A percentile compares a stretch with the other conserved stretches of the same genome.
phyloP scores from a whole-genome alignment of 30 jellyfish, hydroid and myxozoan species.

The Aurelia coerulea region DNA sequence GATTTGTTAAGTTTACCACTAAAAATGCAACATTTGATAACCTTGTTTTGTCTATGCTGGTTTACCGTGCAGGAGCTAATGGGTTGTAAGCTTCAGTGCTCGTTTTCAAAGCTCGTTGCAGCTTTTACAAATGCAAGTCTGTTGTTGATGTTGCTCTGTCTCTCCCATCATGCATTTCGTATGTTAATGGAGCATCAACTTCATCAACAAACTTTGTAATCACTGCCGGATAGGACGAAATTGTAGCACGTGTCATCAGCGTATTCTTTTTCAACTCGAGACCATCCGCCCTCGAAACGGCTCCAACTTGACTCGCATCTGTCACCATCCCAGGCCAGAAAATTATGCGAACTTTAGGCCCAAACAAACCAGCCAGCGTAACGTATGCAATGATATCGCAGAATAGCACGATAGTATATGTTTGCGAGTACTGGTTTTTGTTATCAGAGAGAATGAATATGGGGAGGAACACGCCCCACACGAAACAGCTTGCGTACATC shows the following conservation, averaged over 20 bases:
- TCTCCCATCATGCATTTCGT: constrained; percentile 23
- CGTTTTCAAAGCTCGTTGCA: too few species aligned
- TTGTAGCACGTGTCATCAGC: constrained; percentile 55
- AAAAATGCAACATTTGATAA: too few species aligned
- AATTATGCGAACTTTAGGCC: constrained; percentile 58
- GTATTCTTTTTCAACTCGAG: constrained; percentile 42
- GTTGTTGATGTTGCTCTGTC: constrained; percentile 65
- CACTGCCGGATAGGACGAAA: constrained; percentile 62
- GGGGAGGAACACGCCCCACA: constrained; percentile 96
- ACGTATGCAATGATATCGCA: constrained; percentile 85
- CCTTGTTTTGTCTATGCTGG: too few species aligned
- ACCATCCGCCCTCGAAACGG: constrained; percentile 40
- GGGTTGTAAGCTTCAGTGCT: too few species aligned
- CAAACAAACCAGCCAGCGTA: constrained; percentile 88
- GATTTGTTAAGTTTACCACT: too few species aligned
- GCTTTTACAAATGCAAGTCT: constrained; percentile 32
- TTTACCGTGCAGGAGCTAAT: too few species aligned
- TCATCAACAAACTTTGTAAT: constrained; percentile 21
- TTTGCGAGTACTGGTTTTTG: constrained; percentile 56
- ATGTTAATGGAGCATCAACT: constrained; percentile 12
- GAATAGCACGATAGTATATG: constrained; percentile 61
- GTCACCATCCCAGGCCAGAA: constrained; percentile 56
- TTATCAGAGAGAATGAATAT: constrained; percentile 65
- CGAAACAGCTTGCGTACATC: constrained; percentile 92
- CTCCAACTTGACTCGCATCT: constrained; percentile 46